phyloP scores from a whole-genome alignment of 2,888 invertebrate genomes.

The Pediacus dermestoides region DNA sequence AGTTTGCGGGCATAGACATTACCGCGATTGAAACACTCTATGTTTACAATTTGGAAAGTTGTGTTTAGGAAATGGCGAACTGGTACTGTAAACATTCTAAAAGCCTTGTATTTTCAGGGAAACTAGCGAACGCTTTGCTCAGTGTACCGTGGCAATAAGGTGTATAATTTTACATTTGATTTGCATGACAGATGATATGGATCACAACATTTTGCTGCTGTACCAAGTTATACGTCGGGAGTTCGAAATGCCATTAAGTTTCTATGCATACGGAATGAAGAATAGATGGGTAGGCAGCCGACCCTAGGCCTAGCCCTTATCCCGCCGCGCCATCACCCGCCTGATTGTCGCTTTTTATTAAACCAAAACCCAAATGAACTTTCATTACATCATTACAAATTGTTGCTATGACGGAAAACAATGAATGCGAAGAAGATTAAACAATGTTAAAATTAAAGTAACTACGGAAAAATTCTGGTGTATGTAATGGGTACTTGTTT shows the following conservation, averaged over 20 bases:
- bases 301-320: no score
- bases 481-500: slow-evolving; percentile 39
- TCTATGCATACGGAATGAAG: slow-evolving; percentile 51
- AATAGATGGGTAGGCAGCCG: slow-evolving; percentile 38
- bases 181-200: slow-evolving; percentile 50
- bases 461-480: slow-evolving; percentile 18
- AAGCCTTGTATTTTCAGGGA: slow-evolving; percentile 40
- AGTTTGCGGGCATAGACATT: no score
- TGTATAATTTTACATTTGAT: slow-evolving; percentile 51
- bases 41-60: slow-evolving; percentile 40
- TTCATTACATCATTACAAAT: no score
- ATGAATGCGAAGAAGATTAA: no score
- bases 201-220: slow-evolving; percentile 49
- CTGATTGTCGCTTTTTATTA: no score
- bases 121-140: slow-evolving; percentile 37
- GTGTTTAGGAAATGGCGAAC: slow-evolving; percentile 34
- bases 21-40: slow-evolving; percentile 27
- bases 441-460: no score
- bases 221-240: slow-evolving; percentile 44
- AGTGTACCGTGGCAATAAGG: slow-evolving; percentile 45
- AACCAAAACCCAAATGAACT: no score
- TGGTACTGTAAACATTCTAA: slow-evolving; percentile 39
- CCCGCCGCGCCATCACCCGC: no score
- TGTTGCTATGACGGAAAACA: no score
- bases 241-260: slow-evolving; percentile 50